Evolutionary conservation across 2,797 vertebrate species (phyloP).

Genomic region (Halcyon badia): DNA sequence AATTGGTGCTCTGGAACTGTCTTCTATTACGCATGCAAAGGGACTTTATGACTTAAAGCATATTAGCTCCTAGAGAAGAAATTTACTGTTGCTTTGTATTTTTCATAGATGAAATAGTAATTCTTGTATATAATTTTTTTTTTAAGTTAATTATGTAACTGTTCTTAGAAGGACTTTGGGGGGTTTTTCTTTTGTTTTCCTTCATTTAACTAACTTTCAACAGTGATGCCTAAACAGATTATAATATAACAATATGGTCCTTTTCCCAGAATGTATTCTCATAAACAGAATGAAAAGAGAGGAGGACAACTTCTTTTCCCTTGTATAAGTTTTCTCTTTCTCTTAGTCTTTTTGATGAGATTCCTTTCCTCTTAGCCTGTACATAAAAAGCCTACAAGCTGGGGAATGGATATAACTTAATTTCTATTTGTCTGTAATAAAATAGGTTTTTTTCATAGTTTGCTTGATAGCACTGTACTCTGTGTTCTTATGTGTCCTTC

Average conservation of each 20-base stretch:
- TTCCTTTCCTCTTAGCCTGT: background rate
- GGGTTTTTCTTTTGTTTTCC: background rate
- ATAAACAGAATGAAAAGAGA: background rate
- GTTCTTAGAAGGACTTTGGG: background rate
- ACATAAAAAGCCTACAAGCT: background rate
- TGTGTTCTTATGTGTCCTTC: background rate
- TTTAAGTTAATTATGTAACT: background rate
- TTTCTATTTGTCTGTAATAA: background rate
- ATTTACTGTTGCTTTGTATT: background rate
- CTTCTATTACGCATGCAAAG: background rate
- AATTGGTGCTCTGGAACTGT: background rate
- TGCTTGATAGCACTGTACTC: background rate
- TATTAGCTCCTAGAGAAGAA: background rate
- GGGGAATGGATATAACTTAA: background rate
- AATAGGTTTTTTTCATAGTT: background rate
- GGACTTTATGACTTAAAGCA: background rate
- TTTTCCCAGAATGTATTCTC: background rate
- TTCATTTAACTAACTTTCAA: background rate
- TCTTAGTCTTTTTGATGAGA: background rate
- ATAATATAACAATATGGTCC: background rate
- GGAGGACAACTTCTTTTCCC: background rate
- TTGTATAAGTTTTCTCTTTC: background rate
- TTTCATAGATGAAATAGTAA: background rate
- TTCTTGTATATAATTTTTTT: background rate
- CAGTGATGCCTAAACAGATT: background rate